Base-by-base conservation (phyloP, 2,113 vertebrate genomes). In the Gallinago media region DNA sequence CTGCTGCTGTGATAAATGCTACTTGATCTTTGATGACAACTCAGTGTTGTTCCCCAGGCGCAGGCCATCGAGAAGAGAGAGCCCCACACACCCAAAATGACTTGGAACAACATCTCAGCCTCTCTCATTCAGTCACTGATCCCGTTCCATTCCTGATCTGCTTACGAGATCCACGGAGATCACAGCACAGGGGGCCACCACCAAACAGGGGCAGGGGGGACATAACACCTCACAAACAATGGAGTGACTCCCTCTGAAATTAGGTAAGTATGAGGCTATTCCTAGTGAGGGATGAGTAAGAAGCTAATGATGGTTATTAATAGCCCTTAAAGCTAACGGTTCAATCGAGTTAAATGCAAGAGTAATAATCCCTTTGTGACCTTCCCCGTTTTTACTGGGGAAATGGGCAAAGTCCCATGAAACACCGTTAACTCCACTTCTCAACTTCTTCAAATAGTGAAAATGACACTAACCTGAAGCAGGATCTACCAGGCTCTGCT, bases 281-380 rank as follows among this genome's bases (percentile, higher is more conserved):
- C 76, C 86, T 54, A 91, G 76, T 34, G 73, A 94, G 72, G 83
- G 76, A 72, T 91, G 76, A 83, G 72, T 67, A 95, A 94, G 91
- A 94, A 82, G 96, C 83, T 97, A 96, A 97, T 31, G 66, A 78
- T 61, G n/a, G 85, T 85, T 96, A 96, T 96, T 96, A 92, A 94
- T 95, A 96, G 96, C 56, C 49, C 73, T 94, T 89, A 96, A 95
- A 94, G 83, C 96, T 87, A 94, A 85, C 73, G 82, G 80, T 93
- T 93, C 85, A 94, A 81, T 79, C 87, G 34, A 94, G 85, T 94
- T 94, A 92, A 96, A 89, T 49, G 34, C 73, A 92, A 75, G n/a
- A 85, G 21, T 76, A 91, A 61, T 94, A 97, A 96, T 96, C 90
- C 59, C 44, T 91, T 92, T 91, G 61, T 63, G 73, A 93, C 88